These are phyloP conservation scores for Lathamus discolor DNA, from an alignment of 2,113 vertebrate genomes.

Conservation along the genomic window DNA sequence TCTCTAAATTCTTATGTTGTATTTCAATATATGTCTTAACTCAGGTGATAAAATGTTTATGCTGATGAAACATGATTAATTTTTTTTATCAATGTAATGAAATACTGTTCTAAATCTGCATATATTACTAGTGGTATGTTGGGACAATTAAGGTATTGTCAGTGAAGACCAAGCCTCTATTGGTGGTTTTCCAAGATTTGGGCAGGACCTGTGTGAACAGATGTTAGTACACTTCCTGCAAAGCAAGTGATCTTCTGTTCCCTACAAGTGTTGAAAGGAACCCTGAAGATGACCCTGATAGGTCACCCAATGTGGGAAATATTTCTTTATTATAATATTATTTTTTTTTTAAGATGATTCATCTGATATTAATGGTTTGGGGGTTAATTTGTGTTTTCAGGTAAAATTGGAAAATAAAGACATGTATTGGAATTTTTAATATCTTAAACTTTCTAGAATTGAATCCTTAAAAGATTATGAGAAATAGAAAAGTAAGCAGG, in stretches of 20 bases:
- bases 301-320: neutral
- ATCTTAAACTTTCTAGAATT: neutral
- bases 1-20: neutral
- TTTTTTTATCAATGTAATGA: neutral
- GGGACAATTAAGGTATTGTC: neutral
- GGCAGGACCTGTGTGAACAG: neutral
- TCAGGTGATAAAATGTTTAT: neutral
- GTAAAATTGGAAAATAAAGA: neutral
- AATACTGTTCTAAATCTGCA: neutral
- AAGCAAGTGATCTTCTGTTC: neutral
- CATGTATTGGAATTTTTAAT: neutral
- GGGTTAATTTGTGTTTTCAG: neutral
- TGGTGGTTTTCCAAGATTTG: neutral
- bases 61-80: neutral
- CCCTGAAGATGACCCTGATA: neutral
- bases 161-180: neutral
- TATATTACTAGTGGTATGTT: neutral
- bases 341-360: neutral
- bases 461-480: neutral
- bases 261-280: neutral
- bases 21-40: neutral
- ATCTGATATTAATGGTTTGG: neutral
- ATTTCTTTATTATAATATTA: neutral
- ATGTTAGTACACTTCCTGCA: neutral
- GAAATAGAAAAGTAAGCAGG: neutral